Base-by-base conservation (phyloP, 2,888 invertebrate species). In the Eupithecia pulchellata region DNA sequence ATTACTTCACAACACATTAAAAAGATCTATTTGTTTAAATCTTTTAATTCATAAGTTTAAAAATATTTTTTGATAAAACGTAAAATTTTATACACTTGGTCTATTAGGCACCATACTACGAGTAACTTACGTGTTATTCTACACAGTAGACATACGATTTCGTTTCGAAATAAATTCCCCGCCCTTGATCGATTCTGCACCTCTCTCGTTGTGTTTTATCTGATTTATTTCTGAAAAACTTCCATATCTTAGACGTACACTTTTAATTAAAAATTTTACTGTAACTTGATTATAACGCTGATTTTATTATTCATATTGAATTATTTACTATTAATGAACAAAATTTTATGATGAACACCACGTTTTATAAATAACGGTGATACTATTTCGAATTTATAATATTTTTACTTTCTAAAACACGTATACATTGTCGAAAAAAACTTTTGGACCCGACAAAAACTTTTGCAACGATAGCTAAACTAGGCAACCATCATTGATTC, bases 401-500 rank as follows among this genome's bases (percentile, higher is more conserved):
- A n/a, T 72, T 74, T 77, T 75, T 71, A 83, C 85, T 87, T 83
- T 83, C 89, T 90, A 89, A 87, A 61, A 61, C 61, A 91, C 91
- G 91, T 91, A 91, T 91, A 92, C 90, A 86, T 72, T 87, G 85
- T 88, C 88, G 84, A 87, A 88, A 89, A 87, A 82, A 84, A 82
- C 86, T 84, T 89, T 93, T 92, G 92, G 92, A 92, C 92, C 91
- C 92, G 86, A 88, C 86, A 81, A 82, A 82, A 80, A 81, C 77
- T 80, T 77, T 75, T 69, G 69, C 63, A 77, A 66, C 69, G 70
- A 75, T 75, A 74, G 78, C 92, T 95, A 96, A 82, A 95, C 96
- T 89, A 96, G 95, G 85, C 96, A 96, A 74, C 95, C 95, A 81
- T 95, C 96, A 83, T 95, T 95, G 78, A 95, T 91, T 80, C 94